Evolutionary conservation across 2,797 vertebrate genomes (phyloP).

Genomic region (Lindbergichthys nudifrons): DNA sequence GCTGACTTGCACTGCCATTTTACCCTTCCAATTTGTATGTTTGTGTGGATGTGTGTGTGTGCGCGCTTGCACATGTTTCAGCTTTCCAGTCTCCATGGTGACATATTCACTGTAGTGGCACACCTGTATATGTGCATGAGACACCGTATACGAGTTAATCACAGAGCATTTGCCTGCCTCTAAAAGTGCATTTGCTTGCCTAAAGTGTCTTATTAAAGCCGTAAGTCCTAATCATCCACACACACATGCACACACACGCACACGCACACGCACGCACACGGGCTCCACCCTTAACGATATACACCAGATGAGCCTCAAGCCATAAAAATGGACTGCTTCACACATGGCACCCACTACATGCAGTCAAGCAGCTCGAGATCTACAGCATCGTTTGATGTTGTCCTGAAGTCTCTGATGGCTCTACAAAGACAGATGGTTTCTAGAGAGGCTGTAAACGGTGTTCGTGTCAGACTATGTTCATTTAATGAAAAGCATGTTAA

Average conservation of each 20-base stretch:
- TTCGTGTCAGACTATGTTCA: constrained; percentile 14
- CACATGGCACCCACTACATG: constrained; percentile 13
- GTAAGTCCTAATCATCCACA: constrained; percentile 22
- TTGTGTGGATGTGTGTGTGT: not conserved
- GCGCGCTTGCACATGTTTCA: not conserved
- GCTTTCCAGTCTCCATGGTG: constrained; percentile 47
- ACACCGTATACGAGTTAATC: constrained; percentile 26
- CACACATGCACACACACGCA: constrained; percentile 20
- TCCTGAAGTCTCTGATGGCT: constrained; percentile 59
- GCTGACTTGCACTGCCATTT: constrained; percentile 29
- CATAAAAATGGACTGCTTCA: constrained; percentile 41
- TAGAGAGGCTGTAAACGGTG: constrained; percentile 27
- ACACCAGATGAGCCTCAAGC: constrained; percentile 59
- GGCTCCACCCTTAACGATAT: constrained; percentile 44
- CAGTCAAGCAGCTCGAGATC: constrained; percentile 45
- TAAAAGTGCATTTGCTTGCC: constrained; percentile 25
- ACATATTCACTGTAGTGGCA: constrained; percentile 15
- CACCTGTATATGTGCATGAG: constrained; percentile 24
- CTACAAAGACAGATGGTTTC: constrained; percentile 68
- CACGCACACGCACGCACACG: constrained; percentile 3
- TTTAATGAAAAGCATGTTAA: constrained; percentile 29
- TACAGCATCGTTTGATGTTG: constrained; percentile 63
- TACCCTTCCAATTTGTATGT: constrained; percentile 44
- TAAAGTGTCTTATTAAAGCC: constrained; percentile 34
- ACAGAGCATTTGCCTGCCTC: constrained; percentile 27